These are phyloP conservation scores for Chionomys nivalis DNA, from an alignment of 2,113 vertebrate genomes.

Conservation along the genomic window DNA sequence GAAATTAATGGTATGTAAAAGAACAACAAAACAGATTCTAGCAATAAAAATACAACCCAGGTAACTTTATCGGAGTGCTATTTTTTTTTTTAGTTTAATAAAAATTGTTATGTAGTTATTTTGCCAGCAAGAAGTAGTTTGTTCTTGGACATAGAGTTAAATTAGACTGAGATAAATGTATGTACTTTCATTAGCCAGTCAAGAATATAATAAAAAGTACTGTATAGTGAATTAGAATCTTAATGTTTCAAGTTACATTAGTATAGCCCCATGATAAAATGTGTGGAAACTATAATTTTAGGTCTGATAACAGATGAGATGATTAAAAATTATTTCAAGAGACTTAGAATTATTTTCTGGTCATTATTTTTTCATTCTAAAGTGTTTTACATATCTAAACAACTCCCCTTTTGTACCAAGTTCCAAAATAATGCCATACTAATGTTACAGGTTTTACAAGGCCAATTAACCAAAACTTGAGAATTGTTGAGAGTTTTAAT, in stretches of 20 bases:
- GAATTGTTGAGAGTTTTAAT: neutral
- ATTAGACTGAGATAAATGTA: neutral
- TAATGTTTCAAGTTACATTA: neutral
- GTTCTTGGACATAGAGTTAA: neutral
- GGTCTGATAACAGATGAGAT: neutral
- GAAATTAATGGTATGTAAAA: conserved; percentile 22
- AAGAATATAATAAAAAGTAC: neutral
- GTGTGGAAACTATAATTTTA: neutral
- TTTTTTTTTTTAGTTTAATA: neutral
- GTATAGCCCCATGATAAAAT: neutral
- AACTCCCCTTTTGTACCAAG: neutral
- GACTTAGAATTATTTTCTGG: neutral
- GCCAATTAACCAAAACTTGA: neutral
- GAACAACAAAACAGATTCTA: neutral
- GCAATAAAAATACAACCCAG: neutral
- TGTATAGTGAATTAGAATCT: neutral
- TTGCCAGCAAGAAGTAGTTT: conserved; percentile 10
- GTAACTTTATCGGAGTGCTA: neutral
- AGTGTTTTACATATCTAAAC: neutral
- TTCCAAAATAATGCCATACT: neutral
- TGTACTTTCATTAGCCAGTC: neutral
- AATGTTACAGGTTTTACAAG: neutral
- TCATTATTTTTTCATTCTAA: neutral
- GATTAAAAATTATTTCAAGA: neutral
- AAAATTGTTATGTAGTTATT: neutral